phyloP scores from a whole-genome alignment of 2,888 invertebrate species.

The Phalangium opilio region DNA sequence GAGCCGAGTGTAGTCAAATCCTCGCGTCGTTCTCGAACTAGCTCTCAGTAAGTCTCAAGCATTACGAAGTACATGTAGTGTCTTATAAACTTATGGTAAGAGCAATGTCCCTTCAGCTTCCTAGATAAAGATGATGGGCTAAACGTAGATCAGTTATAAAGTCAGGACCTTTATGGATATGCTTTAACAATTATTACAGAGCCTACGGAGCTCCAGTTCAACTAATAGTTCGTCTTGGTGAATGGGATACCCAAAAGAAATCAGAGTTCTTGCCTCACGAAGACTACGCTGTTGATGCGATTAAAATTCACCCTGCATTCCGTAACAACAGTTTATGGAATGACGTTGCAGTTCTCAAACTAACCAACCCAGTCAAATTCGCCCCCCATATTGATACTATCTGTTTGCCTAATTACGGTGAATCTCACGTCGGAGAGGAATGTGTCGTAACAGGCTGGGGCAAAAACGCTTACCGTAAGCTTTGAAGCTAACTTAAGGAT shows the following conservation, averaged over 20 bases:
- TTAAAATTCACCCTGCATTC: slow-evolving; percentile 13
- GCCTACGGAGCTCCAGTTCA: too few relatives aligned
- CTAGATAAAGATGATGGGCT: too few relatives aligned
- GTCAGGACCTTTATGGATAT: too few relatives aligned
- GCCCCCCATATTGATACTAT: slow-evolving; percentile 15
- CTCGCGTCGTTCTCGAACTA: too few relatives aligned
- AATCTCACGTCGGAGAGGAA: slow-evolving; percentile 22
- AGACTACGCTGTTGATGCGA: slow-evolving; percentile 37
- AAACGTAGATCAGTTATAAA: too few relatives aligned
- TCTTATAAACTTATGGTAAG: too few relatives aligned
- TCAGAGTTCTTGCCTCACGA: slow-evolving; percentile 51
- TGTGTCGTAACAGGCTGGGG: slow-evolving; percentile 20
- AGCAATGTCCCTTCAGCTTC: too few relatives aligned
- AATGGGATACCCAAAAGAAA: slow-evolving; percentile 63
- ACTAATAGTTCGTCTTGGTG: slow-evolving; percentile 47
- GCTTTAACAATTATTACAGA: too few relatives aligned
- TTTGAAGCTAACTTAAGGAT: not conserved
- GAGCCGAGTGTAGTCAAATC: too few relatives aligned
- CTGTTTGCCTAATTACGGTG: slow-evolving; percentile 21
- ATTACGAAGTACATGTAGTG: too few relatives aligned
- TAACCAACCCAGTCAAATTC: slow-evolving; percentile 10
- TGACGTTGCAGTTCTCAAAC: slow-evolving; percentile 16
- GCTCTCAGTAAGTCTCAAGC: too few relatives aligned
- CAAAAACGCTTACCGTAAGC: slow-evolving; percentile 22
- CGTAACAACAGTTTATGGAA: slow-evolving; percentile 13